Evolutionary conservation across 2,888 invertebrate genomes (phyloP).

Genomic region (Drosophila formosana): DNA sequence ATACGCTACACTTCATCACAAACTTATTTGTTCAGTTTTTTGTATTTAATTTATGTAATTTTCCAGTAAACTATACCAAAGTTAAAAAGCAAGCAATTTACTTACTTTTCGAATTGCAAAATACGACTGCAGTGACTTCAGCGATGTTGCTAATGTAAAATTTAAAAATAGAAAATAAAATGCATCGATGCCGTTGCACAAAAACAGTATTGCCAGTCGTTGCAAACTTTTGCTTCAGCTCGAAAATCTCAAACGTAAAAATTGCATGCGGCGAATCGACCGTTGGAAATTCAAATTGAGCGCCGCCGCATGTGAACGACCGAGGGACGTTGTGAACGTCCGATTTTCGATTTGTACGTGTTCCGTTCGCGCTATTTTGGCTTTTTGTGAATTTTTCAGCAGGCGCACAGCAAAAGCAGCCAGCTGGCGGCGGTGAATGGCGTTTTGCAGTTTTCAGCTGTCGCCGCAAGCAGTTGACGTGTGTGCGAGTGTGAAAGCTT

Average conservation of each 20-base stretch:
- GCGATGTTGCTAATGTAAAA: conserved; percentile 38
- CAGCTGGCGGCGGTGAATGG: conserved; percentile 6
- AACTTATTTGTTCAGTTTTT: background rate
- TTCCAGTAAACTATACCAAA: background rate
- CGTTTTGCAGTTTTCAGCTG: conserved; percentile 32
- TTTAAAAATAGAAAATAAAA: conserved; percentile 64
- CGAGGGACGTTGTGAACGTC: conserved; percentile 63
- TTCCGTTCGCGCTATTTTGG: conserved; percentile 79
- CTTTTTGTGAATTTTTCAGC: conserved; percentile 78
- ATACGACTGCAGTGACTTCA: conserved; percentile 41
- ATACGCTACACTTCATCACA: background rate
- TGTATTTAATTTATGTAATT: background rate
- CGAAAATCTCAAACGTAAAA: conserved; percentile 4
- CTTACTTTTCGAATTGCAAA: conserved; percentile 42
- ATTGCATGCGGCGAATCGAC: background rate
- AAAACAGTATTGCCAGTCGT: conserved; percentile 34
- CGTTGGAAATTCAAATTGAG: conserved; percentile 48
- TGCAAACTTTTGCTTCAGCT: conserved; percentile 5
- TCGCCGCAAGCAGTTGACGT: background rate
- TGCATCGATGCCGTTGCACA: conserved; percentile 32
- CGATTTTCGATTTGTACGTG: conserved; percentile 66
- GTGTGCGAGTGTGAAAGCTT: conserved; percentile 40
- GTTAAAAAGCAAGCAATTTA: conserved; percentile 7
- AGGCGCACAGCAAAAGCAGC: conserved; percentile 62
- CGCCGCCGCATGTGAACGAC: conserved; percentile 52